Base-by-base conservation (phyloP, 2,888 invertebrate species). In the Deilephila porcellus region DNA sequence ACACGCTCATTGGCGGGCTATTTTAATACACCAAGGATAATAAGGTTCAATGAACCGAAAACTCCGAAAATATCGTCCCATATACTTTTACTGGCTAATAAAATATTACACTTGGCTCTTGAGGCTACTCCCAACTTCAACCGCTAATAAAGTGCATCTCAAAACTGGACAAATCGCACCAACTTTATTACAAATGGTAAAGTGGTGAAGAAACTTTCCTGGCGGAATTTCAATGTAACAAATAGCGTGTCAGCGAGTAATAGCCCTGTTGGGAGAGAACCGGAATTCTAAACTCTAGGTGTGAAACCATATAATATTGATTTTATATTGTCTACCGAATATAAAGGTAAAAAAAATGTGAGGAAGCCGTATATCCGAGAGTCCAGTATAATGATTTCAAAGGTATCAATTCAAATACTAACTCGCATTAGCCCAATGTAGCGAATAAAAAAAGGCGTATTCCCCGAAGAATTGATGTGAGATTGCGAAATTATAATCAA, bases 161-260 rank as follows among this genome's bases (percentile, higher is more conserved):
- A 67, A 25, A 67, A 67, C 52, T 67, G 45, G 25, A 45, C 45
- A 67, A 67, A 67, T 67, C 45, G 67, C 67, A 67, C 45, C 17
- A 45, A 67, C 45, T 52, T 67, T 67, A 52, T 71, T 52, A 52
- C 60, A 60, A 60, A 56, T 25, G 34, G n/a, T 56, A 45, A 67
- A 67, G 45, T 60, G 60, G 37, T 34, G 45, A 60, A 74, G 53
- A 56, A 45, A 56, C 56, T 60, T 74, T 70, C 37, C 60, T 83
- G 84, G 85, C 83, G 82, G 83, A 85, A 85, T 87, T 87, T 87
- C 88, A 88, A 88, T 82, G 85, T 86, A 86, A 88, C 84, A 87
- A 86, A 88, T 85, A 84, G 83, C 85, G 87, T 90, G 90, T 91
- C 89, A 91, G 90, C 45, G 45, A 45, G 45, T 45, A 45, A 45